These are phyloP conservation scores for Gasterosteus nipponicus DNA, from an alignment of 2,113 vertebrate genomes.

Conservation along the genomic window DNA sequence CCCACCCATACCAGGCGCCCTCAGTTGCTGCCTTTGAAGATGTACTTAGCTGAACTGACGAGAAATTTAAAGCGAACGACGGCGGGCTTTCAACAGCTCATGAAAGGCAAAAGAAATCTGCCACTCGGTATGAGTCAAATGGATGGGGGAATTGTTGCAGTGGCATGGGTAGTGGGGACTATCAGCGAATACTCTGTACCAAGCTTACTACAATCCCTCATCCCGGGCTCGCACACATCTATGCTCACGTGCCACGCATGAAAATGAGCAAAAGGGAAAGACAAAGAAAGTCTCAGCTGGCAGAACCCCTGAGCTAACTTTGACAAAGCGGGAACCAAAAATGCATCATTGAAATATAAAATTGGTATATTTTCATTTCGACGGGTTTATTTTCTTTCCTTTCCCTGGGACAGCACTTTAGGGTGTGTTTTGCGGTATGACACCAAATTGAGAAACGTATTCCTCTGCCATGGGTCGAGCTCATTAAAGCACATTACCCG, in stretches of 20 bases:
- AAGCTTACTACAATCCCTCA: constrained; percentile 66
- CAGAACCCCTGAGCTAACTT: constrained; percentile 43
- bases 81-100: constrained; percentile 71
- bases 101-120: constrained; percentile 72
- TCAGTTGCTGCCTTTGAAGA: constrained; percentile 68
- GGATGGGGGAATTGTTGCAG: constrained; percentile 55
- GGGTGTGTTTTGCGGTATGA: background rate
- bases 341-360: constrained; percentile 52
- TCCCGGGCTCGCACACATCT: constrained; percentile 36
- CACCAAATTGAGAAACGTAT: constrained; percentile 57
- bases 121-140: constrained; percentile 63
- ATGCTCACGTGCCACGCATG: constrained; percentile 39
- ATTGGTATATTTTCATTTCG: constrained; percentile 50
- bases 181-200: constrained; percentile 53
- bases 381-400: constrained; percentile 33
- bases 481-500: constrained; percentile 58
- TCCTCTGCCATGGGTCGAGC: constrained; percentile 25
- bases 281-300: constrained; percentile 38
- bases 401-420: constrained; percentile 49
- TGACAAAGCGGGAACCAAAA: constrained; percentile 45
- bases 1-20: constrained; percentile 34
- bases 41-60: constrained; percentile 72
- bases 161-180: constrained; percentile 40
- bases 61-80: constrained; percentile 71
- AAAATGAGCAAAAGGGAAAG: constrained; percentile 54